These are phyloP conservation scores for Oreocharis arfaki DNA, from an alignment of 2,113 vertebrate species.

Conservation along the genomic window DNA sequence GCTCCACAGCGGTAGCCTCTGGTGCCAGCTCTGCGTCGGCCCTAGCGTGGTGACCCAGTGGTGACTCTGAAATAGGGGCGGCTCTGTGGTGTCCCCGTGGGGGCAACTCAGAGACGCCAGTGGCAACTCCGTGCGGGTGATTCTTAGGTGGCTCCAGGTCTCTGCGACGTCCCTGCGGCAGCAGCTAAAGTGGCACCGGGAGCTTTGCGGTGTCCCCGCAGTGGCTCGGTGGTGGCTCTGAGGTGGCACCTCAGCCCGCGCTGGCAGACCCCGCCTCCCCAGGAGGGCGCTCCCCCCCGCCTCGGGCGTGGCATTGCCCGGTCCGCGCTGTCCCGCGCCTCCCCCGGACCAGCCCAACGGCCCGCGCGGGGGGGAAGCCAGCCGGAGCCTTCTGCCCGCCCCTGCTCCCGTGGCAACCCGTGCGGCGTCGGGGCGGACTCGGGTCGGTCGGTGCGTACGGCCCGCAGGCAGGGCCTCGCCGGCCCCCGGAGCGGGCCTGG, in stretches of 20 bases:
- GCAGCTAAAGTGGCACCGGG: background rate
- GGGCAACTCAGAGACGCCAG: background rate
- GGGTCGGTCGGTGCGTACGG: background rate
- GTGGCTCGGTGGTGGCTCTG: background rate
- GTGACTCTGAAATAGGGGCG: background rate
- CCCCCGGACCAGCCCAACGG: background rate
- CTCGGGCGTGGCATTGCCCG: background rate
- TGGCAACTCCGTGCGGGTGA: rapidly evolving
- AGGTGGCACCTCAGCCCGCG: background rate
- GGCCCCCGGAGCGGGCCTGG: background rate
- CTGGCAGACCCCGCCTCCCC: background rate
- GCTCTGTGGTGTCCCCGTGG: too few relatives aligned
- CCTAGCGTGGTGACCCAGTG: rapidly evolving
- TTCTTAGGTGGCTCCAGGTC: background rate
- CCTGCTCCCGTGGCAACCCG: conserved; percentile 26
- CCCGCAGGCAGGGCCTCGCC: too few relatives aligned
- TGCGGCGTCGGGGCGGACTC: background rate
- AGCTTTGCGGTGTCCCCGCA: background rate
- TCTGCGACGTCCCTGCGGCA: background rate
- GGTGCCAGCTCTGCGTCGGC: background rate
- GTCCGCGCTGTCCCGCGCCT: background rate
- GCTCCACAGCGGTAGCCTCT: background rate
- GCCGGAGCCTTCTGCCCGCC: background rate
- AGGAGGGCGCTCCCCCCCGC: background rate
- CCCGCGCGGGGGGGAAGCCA: background rate